Percentiles rank a stretch among this genome's conserved stretches.
Conservation (phyloP, 2,113 vertebrate genomes). For the Tretioscincus oriximinensis region DNA sequence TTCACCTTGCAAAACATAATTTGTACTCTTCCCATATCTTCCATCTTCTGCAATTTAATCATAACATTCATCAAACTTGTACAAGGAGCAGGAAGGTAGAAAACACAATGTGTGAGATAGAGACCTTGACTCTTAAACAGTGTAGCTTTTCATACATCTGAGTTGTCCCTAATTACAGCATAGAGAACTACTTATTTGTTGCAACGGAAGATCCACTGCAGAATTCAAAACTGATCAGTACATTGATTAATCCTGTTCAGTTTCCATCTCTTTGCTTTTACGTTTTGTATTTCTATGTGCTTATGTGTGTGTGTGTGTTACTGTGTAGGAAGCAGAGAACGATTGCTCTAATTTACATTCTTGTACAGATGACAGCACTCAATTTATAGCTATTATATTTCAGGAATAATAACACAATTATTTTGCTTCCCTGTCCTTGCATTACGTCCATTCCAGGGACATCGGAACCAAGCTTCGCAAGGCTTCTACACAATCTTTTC, state of each 20-base stretch:
- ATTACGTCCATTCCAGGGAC: not conserved
- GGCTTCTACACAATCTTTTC: not conserved
- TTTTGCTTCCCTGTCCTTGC: not conserved
- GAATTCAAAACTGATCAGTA: accelerated
- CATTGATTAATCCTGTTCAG: not conserved
- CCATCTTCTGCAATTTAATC: not conserved
- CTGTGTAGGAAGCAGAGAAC: not conserved
- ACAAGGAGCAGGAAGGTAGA: conserved; percentile 18
- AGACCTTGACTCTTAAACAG: not conserved
- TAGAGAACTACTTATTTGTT: not conserved
- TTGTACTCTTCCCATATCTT: not conserved
- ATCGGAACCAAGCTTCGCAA: not conserved
- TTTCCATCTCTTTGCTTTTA: not conserved
- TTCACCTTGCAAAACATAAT: not conserved
- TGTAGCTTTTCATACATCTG: not conserved
- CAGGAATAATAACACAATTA: not conserved
- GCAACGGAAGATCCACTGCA: not conserved
- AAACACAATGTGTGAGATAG: not conserved
- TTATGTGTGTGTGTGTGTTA: not conserved
- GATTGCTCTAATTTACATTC: conserved; percentile 23
- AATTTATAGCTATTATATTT: not conserved
- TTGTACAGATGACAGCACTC: conserved; percentile 28
- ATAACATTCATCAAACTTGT: not conserved
- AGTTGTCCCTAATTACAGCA: conserved; percentile 37
- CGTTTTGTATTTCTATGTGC: not conserved